phyloP scores from a whole-genome alignment of 2,888 invertebrate species.

The Aphodius granarius region DNA sequence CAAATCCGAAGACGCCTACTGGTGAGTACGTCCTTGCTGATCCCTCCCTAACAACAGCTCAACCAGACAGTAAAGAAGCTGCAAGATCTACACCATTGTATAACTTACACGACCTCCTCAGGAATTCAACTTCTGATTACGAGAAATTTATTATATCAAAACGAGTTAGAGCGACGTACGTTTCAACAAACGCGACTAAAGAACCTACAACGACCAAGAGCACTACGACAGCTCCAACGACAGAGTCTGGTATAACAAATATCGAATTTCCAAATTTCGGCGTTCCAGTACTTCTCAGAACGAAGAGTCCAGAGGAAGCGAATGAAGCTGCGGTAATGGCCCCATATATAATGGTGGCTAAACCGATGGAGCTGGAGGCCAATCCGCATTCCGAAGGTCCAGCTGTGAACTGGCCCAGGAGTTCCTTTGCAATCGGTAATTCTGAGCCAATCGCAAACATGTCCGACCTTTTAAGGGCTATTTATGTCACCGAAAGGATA shows the following conservation, averaged over 20 bases:
- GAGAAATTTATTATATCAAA: background rate
- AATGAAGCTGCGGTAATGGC: background rate
- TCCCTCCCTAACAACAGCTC: background rate
- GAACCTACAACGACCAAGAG: too few species aligned
- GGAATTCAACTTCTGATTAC: background rate
- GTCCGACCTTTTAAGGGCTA: background rate
- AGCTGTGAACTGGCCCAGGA: background rate
- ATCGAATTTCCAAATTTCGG: background rate
- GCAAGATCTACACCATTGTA: background rate
- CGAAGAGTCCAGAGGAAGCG: background rate
- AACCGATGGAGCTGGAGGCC: background rate
- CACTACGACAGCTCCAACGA: background rate
- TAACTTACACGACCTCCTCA: background rate
- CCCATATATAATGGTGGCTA: background rate
- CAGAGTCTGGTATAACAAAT: background rate
- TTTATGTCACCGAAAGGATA: background rate
- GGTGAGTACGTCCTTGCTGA: background rate
- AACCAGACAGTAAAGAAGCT: background rate
- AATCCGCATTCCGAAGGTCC: background rate
- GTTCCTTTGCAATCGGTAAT: conserved; percentile 8
- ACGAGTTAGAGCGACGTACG: background rate
- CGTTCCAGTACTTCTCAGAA: background rate
- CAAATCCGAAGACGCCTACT: background rate
- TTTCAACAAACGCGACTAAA: background rate
- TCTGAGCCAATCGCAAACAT: conserved; percentile 6